phyloP scores from a whole-genome alignment of 2,797 vertebrate species.

The Agapornis canus region DNA sequence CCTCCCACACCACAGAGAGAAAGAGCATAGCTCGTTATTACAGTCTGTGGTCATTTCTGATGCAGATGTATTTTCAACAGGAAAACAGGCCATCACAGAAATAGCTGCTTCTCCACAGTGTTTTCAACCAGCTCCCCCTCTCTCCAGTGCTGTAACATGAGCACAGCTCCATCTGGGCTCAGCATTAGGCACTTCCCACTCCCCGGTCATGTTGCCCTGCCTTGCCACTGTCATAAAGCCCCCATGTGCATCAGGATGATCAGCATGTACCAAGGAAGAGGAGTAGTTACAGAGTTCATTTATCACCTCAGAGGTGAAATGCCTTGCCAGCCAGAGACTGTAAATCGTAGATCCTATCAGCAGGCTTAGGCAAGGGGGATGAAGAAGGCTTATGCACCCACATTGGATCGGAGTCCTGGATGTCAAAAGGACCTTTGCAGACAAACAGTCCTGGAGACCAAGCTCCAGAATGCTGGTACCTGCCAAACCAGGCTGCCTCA shows the following conservation, averaged over 20 bases:
- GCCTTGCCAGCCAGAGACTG: background rate
- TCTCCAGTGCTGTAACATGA: rapidly evolving
- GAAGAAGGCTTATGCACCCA: background rate
- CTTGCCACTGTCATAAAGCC: background rate
- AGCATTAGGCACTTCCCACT: rapidly evolving
- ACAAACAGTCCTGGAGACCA: background rate
- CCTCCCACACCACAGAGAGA: background rate
- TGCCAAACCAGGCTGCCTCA: background rate
- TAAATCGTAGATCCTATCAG: background rate
- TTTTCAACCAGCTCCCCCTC: background rate
- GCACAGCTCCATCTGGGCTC: background rate
- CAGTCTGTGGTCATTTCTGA: background rate
- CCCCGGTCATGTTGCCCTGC: rapidly evolving
- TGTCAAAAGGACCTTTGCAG: background rate
- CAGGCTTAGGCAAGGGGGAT: background rate
- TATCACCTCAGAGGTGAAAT: background rate
- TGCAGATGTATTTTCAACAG: background rate
- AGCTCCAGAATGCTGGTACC: background rate
- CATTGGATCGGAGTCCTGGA: background rate
- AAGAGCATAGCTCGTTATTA: background rate
- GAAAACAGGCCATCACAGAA: background rate
- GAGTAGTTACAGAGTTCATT: background rate
- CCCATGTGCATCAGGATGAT: rapidly evolving
- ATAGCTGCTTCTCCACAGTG: background rate
- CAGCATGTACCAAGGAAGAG: rapidly evolving